Base-by-base conservation (phyloP, 2,888 invertebrate genomes). In the Volucella inanis region DNA sequence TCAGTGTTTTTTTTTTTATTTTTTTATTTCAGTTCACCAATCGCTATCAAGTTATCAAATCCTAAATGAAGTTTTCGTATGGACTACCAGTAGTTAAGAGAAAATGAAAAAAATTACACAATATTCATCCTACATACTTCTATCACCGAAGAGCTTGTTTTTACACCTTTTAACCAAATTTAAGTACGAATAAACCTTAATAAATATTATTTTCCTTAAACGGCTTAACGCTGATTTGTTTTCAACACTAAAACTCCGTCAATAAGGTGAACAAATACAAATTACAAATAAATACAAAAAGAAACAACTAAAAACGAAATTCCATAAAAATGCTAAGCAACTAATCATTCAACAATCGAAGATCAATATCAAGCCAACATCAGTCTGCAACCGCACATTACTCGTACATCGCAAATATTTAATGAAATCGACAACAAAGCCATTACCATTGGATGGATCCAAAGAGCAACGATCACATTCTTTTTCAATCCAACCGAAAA, bases 311-410 rank as follows among this genome's bases (percentile, higher is more conserved):
- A 77, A 54, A 49, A 41, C 47, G 47, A 79, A 64, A 79, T 62
- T 57, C 74, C 12, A 41, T 49, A 18, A 43, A 76, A 52, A 62
- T 59, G 81, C 57, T 70, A 65, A 75, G 75, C 43, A 70, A 81
- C 54, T 49, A 64, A 65, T 54, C 47, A 43, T 57, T 64, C 77
- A 82, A 75, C 80, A 71, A 22, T 65, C 75, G 80, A 84, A 84
- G 84, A 84, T 84, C 84, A 84, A 80, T 84, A 84, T 79, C 84
- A 84, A 50, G 22, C 52, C 57, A 62, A 74, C 52, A 74, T 62
- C 15, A 52, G 50, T 11, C 50, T 15, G 70, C 62, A 49, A 57
- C 64, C 62, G 61, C 79, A 74, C 74, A 64, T 65, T 59, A n/a
- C n/a, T n/a, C n/a, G n/a, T n/a, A 74, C 68, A 80, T 80, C 59